Evolutionary conservation across 35 echinoderm and acorn worm genomes (phyloP).

Genomic region (Chiridota heheva): DNA sequence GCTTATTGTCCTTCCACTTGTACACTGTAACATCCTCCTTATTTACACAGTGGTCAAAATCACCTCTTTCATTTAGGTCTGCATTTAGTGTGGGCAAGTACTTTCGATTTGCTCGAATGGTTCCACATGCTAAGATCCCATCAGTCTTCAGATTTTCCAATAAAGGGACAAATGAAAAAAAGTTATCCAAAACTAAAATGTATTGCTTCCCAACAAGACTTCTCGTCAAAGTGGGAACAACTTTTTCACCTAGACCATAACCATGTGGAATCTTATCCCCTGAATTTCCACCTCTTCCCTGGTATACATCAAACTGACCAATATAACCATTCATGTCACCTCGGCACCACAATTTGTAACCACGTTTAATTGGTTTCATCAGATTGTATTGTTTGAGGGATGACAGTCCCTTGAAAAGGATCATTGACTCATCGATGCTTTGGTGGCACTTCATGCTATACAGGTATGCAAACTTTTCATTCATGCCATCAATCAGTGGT

Average conservation of each 20-base stretch:
- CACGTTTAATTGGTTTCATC: slow-evolving; percentile 29
- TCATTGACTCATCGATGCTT: slow-evolving; percentile 35
- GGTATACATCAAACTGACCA: slow-evolving; percentile 18
- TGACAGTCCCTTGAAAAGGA: slow-evolving; percentile 22
- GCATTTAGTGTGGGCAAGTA: background rate
- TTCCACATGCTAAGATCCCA: slow-evolving; percentile 27
- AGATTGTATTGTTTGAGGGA: slow-evolving; percentile 21
- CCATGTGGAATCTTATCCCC: background rate
- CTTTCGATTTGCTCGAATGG: background rate
- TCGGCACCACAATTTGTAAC: slow-evolving; percentile 20
- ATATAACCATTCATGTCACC: slow-evolving; percentile 19
- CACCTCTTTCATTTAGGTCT: background rate
- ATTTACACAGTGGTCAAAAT: background rate
- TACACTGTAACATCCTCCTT: background rate
- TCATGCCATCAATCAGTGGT: slow-evolving; percentile 9
- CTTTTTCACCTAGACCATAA: slow-evolving; percentile 23
- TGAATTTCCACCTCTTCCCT: background rate
- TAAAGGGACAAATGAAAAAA: slow-evolving; percentile 20
- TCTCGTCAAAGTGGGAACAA: slow-evolving; percentile 13
- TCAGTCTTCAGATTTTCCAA: slow-evolving; percentile 24
- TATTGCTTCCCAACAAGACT: slow-evolving; percentile 6
- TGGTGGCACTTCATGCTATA: background rate
- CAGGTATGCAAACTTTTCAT: slow-evolving; percentile 22
- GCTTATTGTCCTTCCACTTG: slow-evolving; percentile 7
- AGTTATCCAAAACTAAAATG: slow-evolving; percentile 2